phyloP scores from a whole-genome alignment of 2,888 invertebrate genomes.

The Idaea biselata region DNA sequence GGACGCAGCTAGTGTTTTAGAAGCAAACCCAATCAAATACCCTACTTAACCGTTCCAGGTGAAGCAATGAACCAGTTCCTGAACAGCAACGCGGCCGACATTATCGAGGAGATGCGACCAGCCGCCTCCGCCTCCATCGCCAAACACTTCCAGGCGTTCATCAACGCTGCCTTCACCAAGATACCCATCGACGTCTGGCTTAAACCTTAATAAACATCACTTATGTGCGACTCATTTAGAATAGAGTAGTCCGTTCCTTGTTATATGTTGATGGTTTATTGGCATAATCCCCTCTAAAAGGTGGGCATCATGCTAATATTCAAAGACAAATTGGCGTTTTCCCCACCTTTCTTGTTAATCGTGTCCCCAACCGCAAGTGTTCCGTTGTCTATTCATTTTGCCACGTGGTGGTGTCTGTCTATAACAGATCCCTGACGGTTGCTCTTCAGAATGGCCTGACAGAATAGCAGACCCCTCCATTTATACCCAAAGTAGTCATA shows the following conservation, averaged over 20 bases:
- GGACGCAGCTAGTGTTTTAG: no score
- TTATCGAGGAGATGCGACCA: constrained; percentile 91
- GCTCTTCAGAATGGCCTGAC: no score
- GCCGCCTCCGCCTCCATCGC: constrained; percentile 86
- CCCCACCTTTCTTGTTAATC: no score
- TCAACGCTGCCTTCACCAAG: constrained; percentile 86
- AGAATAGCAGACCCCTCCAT: no score
- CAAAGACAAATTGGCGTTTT: no score
- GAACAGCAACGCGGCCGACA: constrained; percentile 89
- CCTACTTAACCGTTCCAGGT: constrained; percentile 65
- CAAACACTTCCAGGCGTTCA: constrained; percentile 86
- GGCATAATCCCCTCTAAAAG: no score
- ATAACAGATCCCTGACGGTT: no score
- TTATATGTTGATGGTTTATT: background rate
- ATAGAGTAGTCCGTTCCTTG: constrained; percentile 3
- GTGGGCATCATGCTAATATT: no score
- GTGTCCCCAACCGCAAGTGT: no score
- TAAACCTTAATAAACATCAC: constrained; percentile 48
- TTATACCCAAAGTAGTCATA: no score
- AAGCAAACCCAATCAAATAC: background rate
- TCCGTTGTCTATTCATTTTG: no score
- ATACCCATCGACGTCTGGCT: constrained; percentile 87
- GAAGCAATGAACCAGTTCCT: constrained; percentile 92
- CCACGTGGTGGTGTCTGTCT: no score
- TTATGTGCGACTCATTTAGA: background rate